phyloP scores from a whole-genome alignment of 1,140 invertebrate genomes.

The Drosophila willistoni region DNA sequence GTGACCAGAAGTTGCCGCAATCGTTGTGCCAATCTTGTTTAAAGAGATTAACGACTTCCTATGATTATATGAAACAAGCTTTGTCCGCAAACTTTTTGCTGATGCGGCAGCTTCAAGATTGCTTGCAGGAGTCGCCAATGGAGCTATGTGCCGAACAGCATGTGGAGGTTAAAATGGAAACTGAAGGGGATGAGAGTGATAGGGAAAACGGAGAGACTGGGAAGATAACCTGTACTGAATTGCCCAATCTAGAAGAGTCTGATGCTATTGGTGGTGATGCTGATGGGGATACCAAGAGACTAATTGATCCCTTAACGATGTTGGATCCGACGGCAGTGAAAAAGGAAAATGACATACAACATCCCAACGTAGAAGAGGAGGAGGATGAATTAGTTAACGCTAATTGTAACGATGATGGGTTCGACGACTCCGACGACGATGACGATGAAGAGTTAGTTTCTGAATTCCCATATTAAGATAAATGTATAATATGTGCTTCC shows the following conservation, averaged over 20 bases:
- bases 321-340: slow-evolving; percentile 53
- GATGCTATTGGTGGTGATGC: slow-evolving; percentile 8
- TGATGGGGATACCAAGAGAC: slow-evolving; percentile 47
- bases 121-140: slow-evolving; percentile 63
- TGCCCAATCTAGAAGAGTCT: slow-evolving; percentile 47
- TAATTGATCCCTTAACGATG: slow-evolving; percentile 59
- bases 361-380: slow-evolving; percentile 1
- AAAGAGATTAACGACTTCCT: slow-evolving; percentile 57
- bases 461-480: not conserved
- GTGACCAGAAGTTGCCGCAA: slow-evolving; percentile 51
- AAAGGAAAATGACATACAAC: slow-evolving; percentile 32
- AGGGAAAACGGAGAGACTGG: slow-evolving; percentile 32
- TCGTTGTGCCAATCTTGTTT: slow-evolving; percentile 52
- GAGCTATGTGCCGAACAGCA: slow-evolving; percentile 70
- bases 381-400: slow-evolving; percentile 2
- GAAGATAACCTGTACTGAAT: slow-evolving; percentile 53
- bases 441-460: slow-evolving; percentile 62
- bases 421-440: slow-evolving; percentile 40
- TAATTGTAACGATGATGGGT: slow-evolving; percentile 6
- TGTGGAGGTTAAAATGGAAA: slow-evolving; percentile 68
- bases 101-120: slow-evolving; percentile 47
- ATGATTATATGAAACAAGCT: slow-evolving; percentile 69
- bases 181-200: slow-evolving; percentile 55
- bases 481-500: not conserved
- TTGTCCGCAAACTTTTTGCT: slow-evolving; percentile 53